Base-by-base conservation (phyloP, 2,797 vertebrate species). In the Sebastes steindachneri region DNA sequence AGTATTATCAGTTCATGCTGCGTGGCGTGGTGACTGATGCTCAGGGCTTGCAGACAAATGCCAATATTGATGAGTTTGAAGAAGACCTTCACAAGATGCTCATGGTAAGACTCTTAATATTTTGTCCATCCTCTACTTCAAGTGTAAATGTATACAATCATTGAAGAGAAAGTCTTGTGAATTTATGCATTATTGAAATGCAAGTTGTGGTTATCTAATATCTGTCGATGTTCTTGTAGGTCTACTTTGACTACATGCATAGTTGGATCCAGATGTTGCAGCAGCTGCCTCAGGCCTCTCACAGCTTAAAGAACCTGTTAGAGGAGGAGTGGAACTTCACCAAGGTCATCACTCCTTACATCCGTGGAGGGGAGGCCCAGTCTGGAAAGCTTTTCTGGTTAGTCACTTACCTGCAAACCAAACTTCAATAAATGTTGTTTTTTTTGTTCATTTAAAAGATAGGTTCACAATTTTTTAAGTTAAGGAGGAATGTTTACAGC, bases 211-310 rank as follows among this genome's bases (percentile, higher is more conserved):
- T 69, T 57, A 15, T 77, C 2, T 45, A 31, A 48, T 9, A 14
- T 74, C 45, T 68, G 3, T 35, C 29, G 6, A 2, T 79, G 4
- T 73, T 8, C 77, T 64, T 94, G 17, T 85, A 99, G 99, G 99
- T 99, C 64, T 99, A 99, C 93, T 99, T 99, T 93, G 98, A 98
- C 93, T 99, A 99, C 94, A 99, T 99, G 98, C 96, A 97, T 92
- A 98, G 97, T 93, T 99, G 99, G 99, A 99, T 99, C 92, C 96
- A 97, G 95, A 99, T 99, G 99, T 94, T 99, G 74, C 99, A 99
- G 96, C 97, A 99, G 89, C 96, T 99, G 95, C 99, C 99, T 91
- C 99, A 99, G 89, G 99, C 99, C 0, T 99, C 99, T 72, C 98
- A 99, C 93, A 99, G 99, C 88, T 94, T 99, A 93, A 99, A 99